Evolutionary conservation across 2,113 vertebrate genomes (phyloP), one percentile per base, ranked within the genome.

Genomic region (Gnathonemus longibarbis): DNA sequence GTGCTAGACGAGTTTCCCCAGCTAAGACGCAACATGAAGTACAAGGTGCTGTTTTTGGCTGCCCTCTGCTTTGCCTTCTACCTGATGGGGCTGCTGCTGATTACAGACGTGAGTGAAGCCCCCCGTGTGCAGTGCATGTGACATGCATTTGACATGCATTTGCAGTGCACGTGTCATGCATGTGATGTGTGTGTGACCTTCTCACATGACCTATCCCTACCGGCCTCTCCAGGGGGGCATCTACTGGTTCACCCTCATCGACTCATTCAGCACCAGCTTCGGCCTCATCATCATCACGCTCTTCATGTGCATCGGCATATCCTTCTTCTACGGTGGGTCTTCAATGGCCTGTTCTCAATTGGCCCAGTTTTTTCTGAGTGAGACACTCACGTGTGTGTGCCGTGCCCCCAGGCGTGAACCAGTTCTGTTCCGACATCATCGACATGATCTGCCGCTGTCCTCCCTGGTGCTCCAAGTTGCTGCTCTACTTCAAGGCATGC

Each of bases 171-270:
- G 80, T 53, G 52, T 17, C 52, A 1, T 3, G 53, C 83, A 27
- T 42, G 48, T 77, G 52, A 17, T 6, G 24, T 84, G 13, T 31
- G 11, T 80, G 11, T 15, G 88, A 10, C 24, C 53, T 5, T 88
- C 42, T 77, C 27, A 88, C n/a, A 48, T 35, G 90, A 11, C 17
- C 87, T 39, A 42, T 91, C 19, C 84, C 48, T 77, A 88, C 42
- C 88, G 5, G 56, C 85, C 91, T 91, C 84, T 58, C 27, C 93
- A 97, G 96, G 96, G 96, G 89, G 96, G 96, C n/a, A 97, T 97
- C 93, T 97, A 97, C 94, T 97, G 96, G 96, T 96, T 97, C 93
- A 97, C 96, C 52, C 95, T 97, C 92, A 96, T 97, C 90, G 96
- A 97, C 93, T 95, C 96, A 84, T 97, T 96, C 96, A 96, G 95